These are phyloP conservation scores for Stomatorhinus ivindoensis DNA, from an alignment of 2,113 vertebrate species.

Conservation along the genomic window DNA sequence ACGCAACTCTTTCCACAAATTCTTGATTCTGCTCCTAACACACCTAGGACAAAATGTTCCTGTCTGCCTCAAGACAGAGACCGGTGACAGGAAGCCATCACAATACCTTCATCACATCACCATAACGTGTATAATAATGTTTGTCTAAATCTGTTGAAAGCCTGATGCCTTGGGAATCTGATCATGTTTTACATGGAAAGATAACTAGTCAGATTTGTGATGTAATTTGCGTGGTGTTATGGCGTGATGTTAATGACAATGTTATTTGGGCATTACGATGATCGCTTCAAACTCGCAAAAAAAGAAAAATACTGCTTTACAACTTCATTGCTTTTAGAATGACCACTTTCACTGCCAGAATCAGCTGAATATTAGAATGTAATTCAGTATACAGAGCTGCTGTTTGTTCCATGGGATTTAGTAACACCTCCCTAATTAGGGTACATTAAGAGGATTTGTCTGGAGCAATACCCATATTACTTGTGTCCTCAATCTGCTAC, in stretches of 20 bases:
- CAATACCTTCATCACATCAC: background rate
- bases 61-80: background rate
- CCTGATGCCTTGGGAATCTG: background rate
- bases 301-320: background rate
- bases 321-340: background rate
- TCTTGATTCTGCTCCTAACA: conserved; percentile 21
- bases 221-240: background rate
- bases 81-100: background rate
- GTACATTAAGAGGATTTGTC: background rate
- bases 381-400: background rate
- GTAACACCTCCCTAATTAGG: background rate
- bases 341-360: background rate
- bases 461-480: background rate
- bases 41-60: background rate
- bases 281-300: background rate
- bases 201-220: background rate
- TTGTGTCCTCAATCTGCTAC: background rate
- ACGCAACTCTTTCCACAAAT: conserved; percentile 29
- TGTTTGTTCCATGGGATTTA: background rate
- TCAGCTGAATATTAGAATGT: background rate
- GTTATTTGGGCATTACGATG: background rate
- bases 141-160: background rate
- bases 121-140: background rate
- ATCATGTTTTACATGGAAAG: background rate
- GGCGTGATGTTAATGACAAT: background rate